phyloP scores from a whole-genome alignment of 2,113 vertebrate genomes.

The Myrmecobius fasciatus region DNA sequence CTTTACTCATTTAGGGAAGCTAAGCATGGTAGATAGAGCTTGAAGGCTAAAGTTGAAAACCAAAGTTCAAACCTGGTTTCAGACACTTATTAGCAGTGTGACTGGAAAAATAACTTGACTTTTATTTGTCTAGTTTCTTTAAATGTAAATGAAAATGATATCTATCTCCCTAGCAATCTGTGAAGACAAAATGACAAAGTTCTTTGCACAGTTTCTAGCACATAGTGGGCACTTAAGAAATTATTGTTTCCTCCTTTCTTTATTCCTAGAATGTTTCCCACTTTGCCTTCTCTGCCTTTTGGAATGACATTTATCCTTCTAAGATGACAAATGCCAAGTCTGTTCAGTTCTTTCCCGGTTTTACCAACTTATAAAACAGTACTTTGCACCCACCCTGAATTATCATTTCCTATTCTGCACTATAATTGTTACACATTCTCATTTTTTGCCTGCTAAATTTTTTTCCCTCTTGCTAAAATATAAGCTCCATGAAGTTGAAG shows the following conservation, averaged over 20 bases:
- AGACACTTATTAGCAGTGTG: not conserved
- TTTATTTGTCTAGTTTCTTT: not conserved
- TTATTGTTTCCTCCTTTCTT: not conserved
- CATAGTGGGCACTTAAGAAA: not conserved
- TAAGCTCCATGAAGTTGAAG: not conserved
- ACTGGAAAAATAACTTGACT: not conserved
- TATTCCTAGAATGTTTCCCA: not conserved
- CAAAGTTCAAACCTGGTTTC: not conserved
- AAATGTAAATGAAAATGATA: not conserved
- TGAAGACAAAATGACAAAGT: not conserved
- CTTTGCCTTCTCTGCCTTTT: not conserved
- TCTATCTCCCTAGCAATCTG: not conserved
- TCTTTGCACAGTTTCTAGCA: not conserved
- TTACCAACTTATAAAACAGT: not conserved
- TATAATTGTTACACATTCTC: not conserved
- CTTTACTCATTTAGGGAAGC: not conserved
- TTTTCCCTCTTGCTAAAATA: not conserved
- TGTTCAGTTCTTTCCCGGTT: not conserved
- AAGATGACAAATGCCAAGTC: not conserved
- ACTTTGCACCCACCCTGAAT: not conserved
- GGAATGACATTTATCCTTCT: not conserved
- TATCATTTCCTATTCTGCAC: not conserved
- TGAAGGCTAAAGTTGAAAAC: not conserved
- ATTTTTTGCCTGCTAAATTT: not conserved
- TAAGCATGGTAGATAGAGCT: not conserved